Conservation (phyloP, 2,888 invertebrate genomes). For the Spilosoma lubricipeda region DNA sequence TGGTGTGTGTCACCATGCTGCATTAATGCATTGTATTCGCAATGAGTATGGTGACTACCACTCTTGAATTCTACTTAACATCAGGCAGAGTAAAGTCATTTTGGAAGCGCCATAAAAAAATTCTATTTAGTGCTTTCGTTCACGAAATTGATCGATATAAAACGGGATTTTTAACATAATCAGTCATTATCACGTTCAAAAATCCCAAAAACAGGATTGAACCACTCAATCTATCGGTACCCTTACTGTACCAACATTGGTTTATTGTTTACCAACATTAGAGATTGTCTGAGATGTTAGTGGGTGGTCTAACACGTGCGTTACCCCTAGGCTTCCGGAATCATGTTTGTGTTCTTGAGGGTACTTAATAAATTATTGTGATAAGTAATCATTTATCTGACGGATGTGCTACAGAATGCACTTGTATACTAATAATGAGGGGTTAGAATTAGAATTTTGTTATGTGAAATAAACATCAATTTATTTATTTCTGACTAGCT, state of each 20-base stretch:
- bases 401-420: not conserved
- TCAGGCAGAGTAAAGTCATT: too few relatives aligned
- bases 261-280: slow-evolving; percentile 52
- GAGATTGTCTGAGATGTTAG: slow-evolving; percentile 35
- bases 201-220: slow-evolving; percentile 44
- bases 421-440: not conserved
- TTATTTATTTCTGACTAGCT: not conserved
- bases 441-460: not conserved
- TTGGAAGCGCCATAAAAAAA: too few relatives aligned
- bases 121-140: too few relatives aligned
- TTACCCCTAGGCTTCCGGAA: slow-evolving; percentile 55
- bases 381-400: slow-evolving; percentile 18
- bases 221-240: slow-evolving; percentile 44
- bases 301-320: slow-evolving; percentile 56
- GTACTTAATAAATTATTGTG: slow-evolving; percentile 36
- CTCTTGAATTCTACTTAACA: too few relatives aligned
- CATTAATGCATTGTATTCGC: too few relatives aligned
- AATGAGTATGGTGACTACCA: too few relatives aligned
- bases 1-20: too few relatives aligned
- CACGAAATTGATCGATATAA: not conserved
- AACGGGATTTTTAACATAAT: not conserved
- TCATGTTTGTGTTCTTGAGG: slow-evolving; percentile 32
- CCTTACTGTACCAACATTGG: slow-evolving; percentile 48
- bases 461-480: not conserved
- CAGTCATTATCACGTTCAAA: not conserved